phyloP scores from a whole-genome alignment of 2,113 vertebrate genomes.

The Deroptyus accipitrinus region DNA sequence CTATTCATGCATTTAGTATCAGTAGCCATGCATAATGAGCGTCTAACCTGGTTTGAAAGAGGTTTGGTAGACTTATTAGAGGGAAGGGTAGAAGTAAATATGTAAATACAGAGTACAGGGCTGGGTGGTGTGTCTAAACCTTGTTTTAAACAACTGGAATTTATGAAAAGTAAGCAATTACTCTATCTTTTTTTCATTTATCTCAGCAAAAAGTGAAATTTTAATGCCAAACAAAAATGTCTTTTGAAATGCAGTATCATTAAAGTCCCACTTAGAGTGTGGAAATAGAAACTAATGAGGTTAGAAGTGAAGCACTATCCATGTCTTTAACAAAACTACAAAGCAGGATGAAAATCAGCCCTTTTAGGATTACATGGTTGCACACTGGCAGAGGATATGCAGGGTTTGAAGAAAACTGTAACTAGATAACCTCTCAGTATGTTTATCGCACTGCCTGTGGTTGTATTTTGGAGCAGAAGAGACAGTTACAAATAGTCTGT shows the following conservation, averaged over 20 bases:
- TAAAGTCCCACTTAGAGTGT: neutral
- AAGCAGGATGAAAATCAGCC: neutral
- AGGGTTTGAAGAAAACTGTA: conserved; percentile 5
- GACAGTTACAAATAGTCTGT: neutral
- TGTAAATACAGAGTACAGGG: neutral
- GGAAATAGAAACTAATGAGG: neutral
- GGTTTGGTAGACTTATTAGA: neutral
- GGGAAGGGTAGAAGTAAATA: neutral
- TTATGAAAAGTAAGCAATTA: neutral
- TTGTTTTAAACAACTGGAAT: neutral
- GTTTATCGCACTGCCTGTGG: neutral
- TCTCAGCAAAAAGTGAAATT: neutral
- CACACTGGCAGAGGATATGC: neutral
- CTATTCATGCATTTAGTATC: neutral
- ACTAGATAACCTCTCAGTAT: neutral
- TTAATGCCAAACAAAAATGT: neutral
- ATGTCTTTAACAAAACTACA: neutral
- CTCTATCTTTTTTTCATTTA: neutral
- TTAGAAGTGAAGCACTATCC: neutral
- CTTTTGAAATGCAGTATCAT: neutral
- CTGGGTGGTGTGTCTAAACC: neutral
- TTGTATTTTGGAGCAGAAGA: neutral
- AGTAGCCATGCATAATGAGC: neutral
- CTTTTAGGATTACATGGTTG: neutral
- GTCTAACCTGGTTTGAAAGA: neutral